Evolutionary conservation across 2,113 vertebrate genomes (phyloP), one percentile per base, ranked within the genome.

Genomic region (Lepus americanus): DNA sequence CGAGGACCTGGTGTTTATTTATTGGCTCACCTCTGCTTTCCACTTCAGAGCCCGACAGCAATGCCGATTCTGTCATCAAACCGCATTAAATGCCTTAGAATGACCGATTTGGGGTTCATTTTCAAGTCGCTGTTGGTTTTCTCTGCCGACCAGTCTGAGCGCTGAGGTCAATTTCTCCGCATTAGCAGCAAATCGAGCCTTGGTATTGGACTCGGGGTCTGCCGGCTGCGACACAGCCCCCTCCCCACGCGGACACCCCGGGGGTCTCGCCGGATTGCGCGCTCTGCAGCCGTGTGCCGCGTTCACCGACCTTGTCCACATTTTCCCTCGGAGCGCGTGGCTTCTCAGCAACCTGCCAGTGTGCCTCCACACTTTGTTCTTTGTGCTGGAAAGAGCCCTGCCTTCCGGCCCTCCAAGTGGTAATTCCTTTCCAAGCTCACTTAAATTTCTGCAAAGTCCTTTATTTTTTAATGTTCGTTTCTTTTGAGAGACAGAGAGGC

Each of bases 81-180:
- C 78, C 51, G 31, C 9, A 9, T 69, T 94, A 90, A 94, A 91
- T 92, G 94, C 89, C 86, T 90, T 51, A 85, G 91, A 86, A 74
- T 94, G 92, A 94, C 77, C 89, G 86, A 89, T 90, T 82, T 89
- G 91, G 70, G 61, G 39, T 93, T 96, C 82, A 95, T 95, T 92
- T 94, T 92, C 67, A 88, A 84, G 79, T 92, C 94, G 89, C 86
- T 55, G 61, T 93, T 89, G 89, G 39, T 74, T 90, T 94, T 95
- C 76, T 94, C 85, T 77, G 73, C 55, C 85, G 6, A 1, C 16
- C 67, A 81, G 33, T 73, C 33, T 66, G 82, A 94, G 53, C 66
- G 36, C n/a, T 4, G 6, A 97, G 88, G 90, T 90, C 91, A 85
- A 23, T 94, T 96, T 96, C 81, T 96, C 69, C 25, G 31, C 72